Conservation (phyloP, 1,140 invertebrate species). For the Halotydeus destructor region DNA sequence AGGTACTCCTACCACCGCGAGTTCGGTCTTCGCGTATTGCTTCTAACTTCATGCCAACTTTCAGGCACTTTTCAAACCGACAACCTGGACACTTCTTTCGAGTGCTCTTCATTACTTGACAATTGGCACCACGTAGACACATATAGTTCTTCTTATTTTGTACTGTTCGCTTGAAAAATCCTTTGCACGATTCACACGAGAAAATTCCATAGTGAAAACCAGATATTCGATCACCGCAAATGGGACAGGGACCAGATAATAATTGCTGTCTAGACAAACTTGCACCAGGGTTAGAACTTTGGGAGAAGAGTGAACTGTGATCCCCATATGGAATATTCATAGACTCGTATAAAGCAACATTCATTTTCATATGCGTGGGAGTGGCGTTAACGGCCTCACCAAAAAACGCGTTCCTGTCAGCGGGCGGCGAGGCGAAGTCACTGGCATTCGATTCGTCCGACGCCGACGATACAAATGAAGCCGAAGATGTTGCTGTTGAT, state of each 20-base stretch:
- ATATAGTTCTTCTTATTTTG: constrained; percentile 94
- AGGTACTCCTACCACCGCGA: constrained; percentile 78
- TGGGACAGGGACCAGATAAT: constrained; percentile 56
- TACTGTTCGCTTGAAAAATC: constrained; percentile 93
- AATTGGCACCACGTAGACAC: constrained; percentile 68
- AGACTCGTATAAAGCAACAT: too few species aligned
- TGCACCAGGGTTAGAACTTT: neutral
- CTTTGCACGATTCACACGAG: constrained; percentile 88
- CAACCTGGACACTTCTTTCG: constrained; percentile 91
- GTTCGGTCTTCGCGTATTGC: constrained; percentile 85
- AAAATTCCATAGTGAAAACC: constrained; percentile 91
- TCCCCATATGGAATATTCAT: neutral
- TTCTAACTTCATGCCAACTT: constrained; percentile 90
- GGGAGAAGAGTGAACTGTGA: neutral
- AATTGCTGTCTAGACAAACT: constrained; percentile 17
- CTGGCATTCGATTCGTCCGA: constrained; percentile 16
- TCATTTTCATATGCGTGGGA: too few species aligned
- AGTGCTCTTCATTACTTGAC: constrained; percentile 66
- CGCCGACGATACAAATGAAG: constrained; percentile 10
- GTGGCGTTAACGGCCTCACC: neutral
- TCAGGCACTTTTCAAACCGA: constrained; percentile 82
- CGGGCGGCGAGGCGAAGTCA: constrained; percentile 14
- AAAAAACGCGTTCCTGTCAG: neutral
- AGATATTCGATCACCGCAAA: constrained; percentile 82
- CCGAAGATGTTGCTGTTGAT: neutral